Evolutionary conservation across 2,113 vertebrate species (phyloP).

Genomic region (Orcinus orca): DNA sequence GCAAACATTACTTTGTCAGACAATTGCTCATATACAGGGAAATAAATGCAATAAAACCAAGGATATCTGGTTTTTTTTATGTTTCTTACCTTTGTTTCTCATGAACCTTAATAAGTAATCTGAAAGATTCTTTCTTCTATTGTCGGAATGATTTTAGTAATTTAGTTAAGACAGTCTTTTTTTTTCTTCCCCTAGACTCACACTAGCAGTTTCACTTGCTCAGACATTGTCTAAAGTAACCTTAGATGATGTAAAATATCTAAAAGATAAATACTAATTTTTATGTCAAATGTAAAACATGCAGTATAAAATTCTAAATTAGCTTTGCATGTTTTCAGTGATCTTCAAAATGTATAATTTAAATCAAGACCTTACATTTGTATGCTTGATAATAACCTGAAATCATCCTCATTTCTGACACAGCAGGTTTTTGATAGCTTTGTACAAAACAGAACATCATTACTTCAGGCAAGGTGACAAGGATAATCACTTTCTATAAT

Average conservation of each 20-base stretch:
- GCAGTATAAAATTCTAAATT: neutral
- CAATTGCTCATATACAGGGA: neutral
- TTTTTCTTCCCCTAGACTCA: neutral
- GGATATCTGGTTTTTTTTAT: neutral
- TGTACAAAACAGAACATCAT: constrained; percentile 88
- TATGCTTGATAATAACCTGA: constrained; percentile 79
- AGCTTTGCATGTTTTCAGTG: constrained; percentile 33
- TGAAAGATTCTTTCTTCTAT: neutral
- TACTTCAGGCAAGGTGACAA: constrained; percentile 92
- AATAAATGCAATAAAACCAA: neutral
- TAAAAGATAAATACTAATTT: neutral
- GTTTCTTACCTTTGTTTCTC: neutral
- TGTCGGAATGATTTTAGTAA: neutral
- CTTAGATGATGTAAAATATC: neutral
- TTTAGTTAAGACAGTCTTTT: neutral
- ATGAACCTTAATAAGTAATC: neutral
- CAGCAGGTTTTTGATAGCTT: constrained; percentile 88
- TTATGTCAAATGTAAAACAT: neutral
- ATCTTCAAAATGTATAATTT: constrained; percentile 70
- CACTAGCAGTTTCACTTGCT: neutral
- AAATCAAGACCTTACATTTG: constrained; percentile 66
- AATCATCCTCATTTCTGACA: constrained; percentile 89
- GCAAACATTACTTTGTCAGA: neutral
- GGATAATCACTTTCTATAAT: constrained; percentile 89
- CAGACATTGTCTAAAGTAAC: neutral